phyloP scores from a whole-genome alignment of 2,888 invertebrate genomes.

The Rhodophaea formosa region DNA sequence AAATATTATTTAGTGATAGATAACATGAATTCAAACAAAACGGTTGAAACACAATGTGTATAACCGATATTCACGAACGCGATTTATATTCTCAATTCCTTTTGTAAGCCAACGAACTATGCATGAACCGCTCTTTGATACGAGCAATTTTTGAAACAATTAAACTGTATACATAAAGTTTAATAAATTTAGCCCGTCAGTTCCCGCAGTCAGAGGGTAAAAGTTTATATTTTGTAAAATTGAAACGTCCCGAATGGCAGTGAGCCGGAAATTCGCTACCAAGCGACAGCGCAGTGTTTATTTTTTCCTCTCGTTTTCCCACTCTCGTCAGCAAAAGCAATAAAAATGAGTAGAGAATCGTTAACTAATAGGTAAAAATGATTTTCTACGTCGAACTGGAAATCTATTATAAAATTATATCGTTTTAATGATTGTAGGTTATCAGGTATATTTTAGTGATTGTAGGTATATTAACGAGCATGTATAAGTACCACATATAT shows the following conservation, averaged over 20 bases:
- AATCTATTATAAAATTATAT: not conserved
- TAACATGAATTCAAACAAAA: not conserved
- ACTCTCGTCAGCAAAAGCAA: slow-evolving; percentile 53
- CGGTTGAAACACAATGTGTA: not conserved
- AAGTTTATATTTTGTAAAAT: slow-evolving; percentile 63
- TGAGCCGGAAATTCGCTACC: slow-evolving; percentile 63
- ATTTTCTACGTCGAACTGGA: slow-evolving; percentile 26
- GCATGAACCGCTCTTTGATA: slow-evolving; percentile 8
- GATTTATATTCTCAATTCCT: not conserved
- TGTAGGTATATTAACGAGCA: too few relatives aligned
- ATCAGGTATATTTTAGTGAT: too few relatives aligned
- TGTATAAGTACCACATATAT: too few relatives aligned
- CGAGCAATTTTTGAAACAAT: slow-evolving; percentile 20
- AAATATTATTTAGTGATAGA: too few relatives aligned
- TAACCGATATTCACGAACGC: not conserved
- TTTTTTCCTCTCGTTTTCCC: slow-evolving; percentile 55
- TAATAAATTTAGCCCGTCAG: slow-evolving; percentile 45
- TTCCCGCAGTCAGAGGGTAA: slow-evolving; percentile 42
- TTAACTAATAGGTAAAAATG: slow-evolving; percentile 41
- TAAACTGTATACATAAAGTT: slow-evolving; percentile 30
- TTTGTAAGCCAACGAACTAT: slow-evolving; percentile 10
- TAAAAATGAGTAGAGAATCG: slow-evolving; percentile 46
- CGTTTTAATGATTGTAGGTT: too few relatives aligned
- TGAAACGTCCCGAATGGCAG: slow-evolving; percentile 60
- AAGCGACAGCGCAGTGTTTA: slow-evolving; percentile 51